phyloP scores from a whole-genome alignment of 2,888 invertebrate genomes.

The Lagria hirta region DNA sequence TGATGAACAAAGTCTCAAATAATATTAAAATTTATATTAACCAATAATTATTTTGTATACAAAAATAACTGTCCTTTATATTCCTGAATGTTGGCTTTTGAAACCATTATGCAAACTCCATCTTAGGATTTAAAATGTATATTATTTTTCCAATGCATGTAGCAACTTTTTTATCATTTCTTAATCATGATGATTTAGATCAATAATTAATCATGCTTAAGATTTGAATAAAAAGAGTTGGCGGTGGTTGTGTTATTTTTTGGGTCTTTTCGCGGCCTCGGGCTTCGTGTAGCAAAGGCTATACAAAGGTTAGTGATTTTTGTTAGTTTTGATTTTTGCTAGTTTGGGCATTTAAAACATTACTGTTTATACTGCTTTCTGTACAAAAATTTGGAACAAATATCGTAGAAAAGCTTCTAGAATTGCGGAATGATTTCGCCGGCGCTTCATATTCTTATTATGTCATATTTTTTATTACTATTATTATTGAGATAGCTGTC shows the following conservation, averaged over 20 bases:
- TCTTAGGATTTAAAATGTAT: constrained; percentile 20
- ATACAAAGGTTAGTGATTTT: constrained; percentile 52
- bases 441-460: too few relatives aligned
- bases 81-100: constrained; percentile 28
- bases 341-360: constrained; percentile 36
- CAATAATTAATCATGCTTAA: too few relatives aligned
- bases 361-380: constrained; percentile 31
- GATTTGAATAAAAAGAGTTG: too few relatives aligned
- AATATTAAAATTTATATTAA: too few relatives aligned
- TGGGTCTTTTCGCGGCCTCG: constrained; percentile 47
- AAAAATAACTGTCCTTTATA: constrained; percentile 11
- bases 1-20: too few relatives aligned
- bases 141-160: too few relatives aligned
- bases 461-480: constrained; percentile 39
- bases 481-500: constrained; percentile 44
- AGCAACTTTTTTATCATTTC: too few relatives aligned
- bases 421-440: constrained; percentile 50
- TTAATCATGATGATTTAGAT: too few relatives aligned
- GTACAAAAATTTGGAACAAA: constrained; percentile 28
- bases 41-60: too few relatives aligned
- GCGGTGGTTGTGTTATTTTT: constrained; percentile 32
- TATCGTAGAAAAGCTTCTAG: constrained; percentile 42
- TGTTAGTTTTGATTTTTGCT: constrained; percentile 33
- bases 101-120: constrained; percentile 35
- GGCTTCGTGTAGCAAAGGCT: constrained; percentile 54